Evolutionary conservation across 2,113 vertebrate species (phyloP).

Genomic region (Oenanthe oenanthe): DNA sequence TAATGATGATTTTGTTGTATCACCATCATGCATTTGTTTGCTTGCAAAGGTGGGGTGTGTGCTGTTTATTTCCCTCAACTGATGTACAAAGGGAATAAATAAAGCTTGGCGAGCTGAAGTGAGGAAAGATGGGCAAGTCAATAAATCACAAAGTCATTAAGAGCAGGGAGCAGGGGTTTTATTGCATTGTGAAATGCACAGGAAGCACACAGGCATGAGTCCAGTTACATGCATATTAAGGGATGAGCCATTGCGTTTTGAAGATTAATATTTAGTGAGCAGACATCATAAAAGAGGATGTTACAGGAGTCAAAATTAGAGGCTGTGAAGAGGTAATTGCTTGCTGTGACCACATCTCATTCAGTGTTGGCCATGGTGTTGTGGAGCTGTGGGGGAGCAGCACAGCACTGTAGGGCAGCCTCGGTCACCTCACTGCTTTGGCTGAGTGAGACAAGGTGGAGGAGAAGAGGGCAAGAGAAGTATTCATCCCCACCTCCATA

Average conservation of each 20-base stretch:
- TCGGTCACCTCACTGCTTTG: accelerated
- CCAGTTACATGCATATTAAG: background rate
- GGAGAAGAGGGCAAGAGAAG: background rate
- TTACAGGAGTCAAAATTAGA: background rate
- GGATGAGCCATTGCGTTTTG: background rate
- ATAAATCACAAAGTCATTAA: slow-evolving; percentile 40
- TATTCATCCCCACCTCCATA: background rate
- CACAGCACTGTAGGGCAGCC: background rate
- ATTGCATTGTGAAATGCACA: background rate
- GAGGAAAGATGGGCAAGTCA: background rate
- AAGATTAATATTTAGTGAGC: background rate
- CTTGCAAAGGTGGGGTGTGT: background rate
- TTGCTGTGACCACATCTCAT: background rate
- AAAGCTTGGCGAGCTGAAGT: background rate
- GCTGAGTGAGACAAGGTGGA: background rate
- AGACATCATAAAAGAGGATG: background rate
- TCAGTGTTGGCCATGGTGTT: background rate
- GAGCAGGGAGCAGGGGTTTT: background rate
- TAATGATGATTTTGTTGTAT: background rate
- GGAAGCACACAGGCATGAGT: background rate
- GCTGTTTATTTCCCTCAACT: background rate
- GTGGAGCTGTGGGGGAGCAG: background rate
- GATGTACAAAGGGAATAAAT: background rate
- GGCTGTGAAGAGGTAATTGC: background rate
- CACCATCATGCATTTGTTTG: background rate